These are phyloP conservation scores for Drosophila melanosoma DNA, from an alignment of 2,888 invertebrate species.

Conservation along the genomic window DNA sequence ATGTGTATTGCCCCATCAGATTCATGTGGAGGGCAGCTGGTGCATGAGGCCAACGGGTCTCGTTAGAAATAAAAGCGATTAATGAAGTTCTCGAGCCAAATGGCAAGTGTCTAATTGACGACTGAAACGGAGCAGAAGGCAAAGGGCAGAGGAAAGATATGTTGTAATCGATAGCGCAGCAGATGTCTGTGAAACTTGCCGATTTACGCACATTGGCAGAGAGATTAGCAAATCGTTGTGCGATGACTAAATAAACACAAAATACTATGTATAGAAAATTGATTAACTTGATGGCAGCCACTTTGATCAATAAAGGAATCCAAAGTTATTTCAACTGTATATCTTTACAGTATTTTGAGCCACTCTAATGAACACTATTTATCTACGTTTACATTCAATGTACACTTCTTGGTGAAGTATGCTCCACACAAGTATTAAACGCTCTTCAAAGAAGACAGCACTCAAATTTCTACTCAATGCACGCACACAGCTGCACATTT, in stretches of 20 bases:
- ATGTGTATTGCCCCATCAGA: conserved; percentile 43
- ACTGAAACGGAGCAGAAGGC: conserved; percentile 23
- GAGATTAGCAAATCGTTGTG: conserved; percentile 34
- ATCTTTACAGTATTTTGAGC: neutral
- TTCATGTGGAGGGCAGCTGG: conserved; percentile 59
- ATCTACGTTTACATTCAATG: neutral
- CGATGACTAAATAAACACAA: conserved; percentile 7
- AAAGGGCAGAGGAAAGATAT: neutral
- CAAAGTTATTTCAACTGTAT: neutral
- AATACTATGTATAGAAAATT: neutral
- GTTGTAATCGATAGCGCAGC: conserved; percentile 48
- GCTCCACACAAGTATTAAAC: neutral
- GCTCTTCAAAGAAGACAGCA: neutral
- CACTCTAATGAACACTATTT: neutral
- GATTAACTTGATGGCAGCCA: neutral
- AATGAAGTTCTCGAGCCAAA: conserved; percentile 68
- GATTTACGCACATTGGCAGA: conserved; percentile 19
- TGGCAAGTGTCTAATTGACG: conserved; percentile 70
- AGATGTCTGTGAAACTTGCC: conserved; percentile 34
- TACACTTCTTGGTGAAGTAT: neutral
- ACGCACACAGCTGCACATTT: neutral
- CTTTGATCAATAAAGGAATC: neutral
- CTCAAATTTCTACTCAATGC: neutral
- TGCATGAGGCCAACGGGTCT: conserved; percentile 45
- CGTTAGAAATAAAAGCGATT: conserved; percentile 63